Base-by-base conservation (phyloP, 1,140 invertebrate species). In the Brachionus rotundiformis region DNA sequence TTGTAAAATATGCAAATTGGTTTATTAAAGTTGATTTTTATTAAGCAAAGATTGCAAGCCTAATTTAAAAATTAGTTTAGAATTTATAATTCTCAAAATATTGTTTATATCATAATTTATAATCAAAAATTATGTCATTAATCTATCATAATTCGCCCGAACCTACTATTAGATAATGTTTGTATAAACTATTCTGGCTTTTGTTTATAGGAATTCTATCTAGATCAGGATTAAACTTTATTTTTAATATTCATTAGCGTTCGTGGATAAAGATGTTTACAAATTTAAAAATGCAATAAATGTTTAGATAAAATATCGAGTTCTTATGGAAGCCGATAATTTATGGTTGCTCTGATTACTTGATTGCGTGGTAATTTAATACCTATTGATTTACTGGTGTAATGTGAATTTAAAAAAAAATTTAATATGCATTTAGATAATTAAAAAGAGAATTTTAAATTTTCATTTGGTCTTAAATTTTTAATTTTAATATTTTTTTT, bases 41-140 rank as follows among this genome's bases (percentile, higher is more conserved):
- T 54, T 54, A 19, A 16, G 23, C 7, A n/a, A 54, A 54, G 47
- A 54, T 54, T 19, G 47, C 19, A 54, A 54, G 19, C 47, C 23
- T 54, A 19, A 54, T 54, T 54, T 54, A 54, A 54, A 54, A 54
- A 23, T 1, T 54, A 8, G 4, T 54, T 54, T 19, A 16, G 19
- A 54, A 54, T 54, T 54, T 54, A 54, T 54, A 54, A 54, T 54
- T 54, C 19, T 54, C 8, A 23, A 54, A 54, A 54, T 54, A 54
- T 54, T 25, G 47, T 54, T 54, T 54, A 19, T 54, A 23, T 19
- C 47, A 54, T 54, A 54, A 54, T 54, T 54, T 54, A 54, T 54
- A 54, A 54, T 54, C 47, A 54, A 54, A 54, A 54, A 54, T 54
- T 54, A 54, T 54, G 47, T 54, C 47, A n/a, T 54, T 54, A 54